Percentiles rank a stretch among this genome's conserved stretches.
These are phyloP conservation scores for Eilema depressum DNA, from an alignment of 2,888 invertebrate genomes.

Conservation along the genomic window DNA sequence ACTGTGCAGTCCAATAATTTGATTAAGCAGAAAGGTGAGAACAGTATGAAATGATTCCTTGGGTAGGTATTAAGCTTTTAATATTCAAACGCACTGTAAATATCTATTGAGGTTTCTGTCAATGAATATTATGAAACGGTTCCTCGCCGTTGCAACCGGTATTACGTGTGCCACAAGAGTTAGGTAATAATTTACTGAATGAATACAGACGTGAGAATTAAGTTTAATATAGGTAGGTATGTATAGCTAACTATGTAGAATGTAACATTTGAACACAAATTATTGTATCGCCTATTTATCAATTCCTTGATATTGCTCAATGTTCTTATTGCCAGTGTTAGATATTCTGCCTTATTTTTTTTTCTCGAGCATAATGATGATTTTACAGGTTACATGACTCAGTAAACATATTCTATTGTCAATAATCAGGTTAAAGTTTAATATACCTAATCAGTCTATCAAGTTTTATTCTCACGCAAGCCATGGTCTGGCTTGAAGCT, in stretches of 20 bases:
- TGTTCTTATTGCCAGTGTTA: too few species aligned
- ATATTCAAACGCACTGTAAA: conserved; percentile 30
- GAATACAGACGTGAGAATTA: conserved; percentile 61
- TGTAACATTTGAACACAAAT: conserved; percentile 7
- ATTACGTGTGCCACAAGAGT: conserved; percentile 58
- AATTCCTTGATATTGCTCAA: not conserved
- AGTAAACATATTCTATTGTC: too few species aligned
- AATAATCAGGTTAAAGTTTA: too few species aligned
- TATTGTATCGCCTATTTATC: not conserved
- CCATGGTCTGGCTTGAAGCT: too few species aligned
- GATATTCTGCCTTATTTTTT: too few species aligned
- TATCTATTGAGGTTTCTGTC: conserved; percentile 56
- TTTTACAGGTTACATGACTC: too few species aligned
- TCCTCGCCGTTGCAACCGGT: conserved; percentile 52
- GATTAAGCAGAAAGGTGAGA: not conserved
- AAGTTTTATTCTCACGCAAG: too few species aligned
- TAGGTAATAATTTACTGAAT: conserved; percentile 63
- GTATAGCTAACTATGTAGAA: conserved; percentile 8
- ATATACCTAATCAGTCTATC: too few species aligned
- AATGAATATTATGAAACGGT: conserved; percentile 67
- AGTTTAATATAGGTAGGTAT: not conserved
- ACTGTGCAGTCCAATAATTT: not conserved
- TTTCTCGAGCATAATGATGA: too few species aligned
- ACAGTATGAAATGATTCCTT: not conserved
- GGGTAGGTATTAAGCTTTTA: not conserved